phyloP scores from a whole-genome alignment of 1,140 invertebrate species.

The Campoletis sonorensis region DNA sequence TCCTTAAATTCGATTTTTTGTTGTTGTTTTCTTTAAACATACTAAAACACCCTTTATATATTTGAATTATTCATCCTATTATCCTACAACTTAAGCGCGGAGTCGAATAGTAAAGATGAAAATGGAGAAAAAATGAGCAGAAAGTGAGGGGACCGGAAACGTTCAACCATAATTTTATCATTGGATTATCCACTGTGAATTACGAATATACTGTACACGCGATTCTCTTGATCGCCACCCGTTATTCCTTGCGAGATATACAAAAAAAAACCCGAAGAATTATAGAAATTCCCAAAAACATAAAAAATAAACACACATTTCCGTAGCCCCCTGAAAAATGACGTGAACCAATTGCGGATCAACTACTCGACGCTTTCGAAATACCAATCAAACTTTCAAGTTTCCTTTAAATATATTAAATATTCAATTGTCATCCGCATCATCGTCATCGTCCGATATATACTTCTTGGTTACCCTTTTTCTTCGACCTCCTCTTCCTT shows the following conservation, averaged over 20 bases:
- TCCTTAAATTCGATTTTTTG: neutral
- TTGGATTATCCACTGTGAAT: no score
- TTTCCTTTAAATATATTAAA: neutral
- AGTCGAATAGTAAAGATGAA: neutral
- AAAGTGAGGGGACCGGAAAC: neutral
- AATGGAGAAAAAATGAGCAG: neutral
- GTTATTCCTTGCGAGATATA: neutral
- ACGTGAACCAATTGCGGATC: no score
- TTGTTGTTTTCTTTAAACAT: neutral
- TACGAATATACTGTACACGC: neutral
- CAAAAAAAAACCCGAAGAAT: neutral
- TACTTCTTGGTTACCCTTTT: constrained; percentile 84
- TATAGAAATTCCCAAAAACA: neutral
- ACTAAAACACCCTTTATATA: neutral
- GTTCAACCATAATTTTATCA: neutral
- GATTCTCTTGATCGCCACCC: constrained; percentile 4
- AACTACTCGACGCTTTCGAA: no score
- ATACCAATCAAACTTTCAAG: no score
- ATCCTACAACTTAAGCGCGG: no score
- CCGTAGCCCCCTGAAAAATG: neutral
- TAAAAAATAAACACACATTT: neutral
- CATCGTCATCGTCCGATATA: constrained; percentile 88
- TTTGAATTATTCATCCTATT: no score
- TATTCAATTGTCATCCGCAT: constrained; percentile 74
- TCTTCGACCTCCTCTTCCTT: constrained; percentile 75